phyloP scores from a whole-genome alignment of 2,113 vertebrate species.

The Tenrec ecaudatus region DNA sequence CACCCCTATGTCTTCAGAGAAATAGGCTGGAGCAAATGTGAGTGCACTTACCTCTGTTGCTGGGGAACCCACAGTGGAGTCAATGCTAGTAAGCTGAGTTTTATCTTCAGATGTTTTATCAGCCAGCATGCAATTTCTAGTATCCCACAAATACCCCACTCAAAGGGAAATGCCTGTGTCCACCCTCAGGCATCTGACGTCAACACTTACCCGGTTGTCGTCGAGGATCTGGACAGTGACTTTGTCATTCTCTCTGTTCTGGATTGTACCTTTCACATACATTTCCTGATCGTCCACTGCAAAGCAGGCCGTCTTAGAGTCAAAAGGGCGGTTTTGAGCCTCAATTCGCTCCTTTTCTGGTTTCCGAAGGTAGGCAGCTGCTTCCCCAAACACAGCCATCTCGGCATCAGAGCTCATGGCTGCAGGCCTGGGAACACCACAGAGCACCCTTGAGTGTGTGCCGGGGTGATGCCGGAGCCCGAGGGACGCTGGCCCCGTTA shows the following conservation, averaged over 20 bases:
- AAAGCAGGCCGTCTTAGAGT: slow-evolving; percentile 93
- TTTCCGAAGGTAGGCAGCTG: slow-evolving; percentile 88
- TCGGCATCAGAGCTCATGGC: slow-evolving; percentile 88
- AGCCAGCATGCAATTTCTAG: background rate
- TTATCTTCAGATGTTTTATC: background rate
- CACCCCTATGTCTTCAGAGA: background rate
- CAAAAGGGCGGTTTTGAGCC: slow-evolving; percentile 90
- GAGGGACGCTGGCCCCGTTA: fast-evolving
- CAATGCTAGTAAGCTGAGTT: too few species aligned
- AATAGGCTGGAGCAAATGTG: background rate
- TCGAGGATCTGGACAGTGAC: slow-evolving; percentile 90
- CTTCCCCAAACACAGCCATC: slow-evolving; percentile 88
- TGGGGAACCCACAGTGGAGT: background rate
- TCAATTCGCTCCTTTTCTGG: slow-evolving; percentile 89
- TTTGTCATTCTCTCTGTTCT: slow-evolving; percentile 90
- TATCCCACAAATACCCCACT: background rate
- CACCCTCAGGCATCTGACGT: background rate
- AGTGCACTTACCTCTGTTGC: background rate
- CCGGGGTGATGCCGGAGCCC: background rate
- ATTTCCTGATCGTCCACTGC: slow-evolving; percentile 88
- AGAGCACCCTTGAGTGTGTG: too few species aligned
- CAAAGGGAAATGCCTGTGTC: background rate
- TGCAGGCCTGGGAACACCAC: slow-evolving; percentile 69
- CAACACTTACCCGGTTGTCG: slow-evolving; percentile 86
- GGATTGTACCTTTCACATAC: slow-evolving; percentile 92